Evolutionary conservation across 30 jellyfish, hydroid and myxozoan species (phyloP), one percentile per base, ranked within the genome.

Genomic region (Aurelia sp.): DNA sequence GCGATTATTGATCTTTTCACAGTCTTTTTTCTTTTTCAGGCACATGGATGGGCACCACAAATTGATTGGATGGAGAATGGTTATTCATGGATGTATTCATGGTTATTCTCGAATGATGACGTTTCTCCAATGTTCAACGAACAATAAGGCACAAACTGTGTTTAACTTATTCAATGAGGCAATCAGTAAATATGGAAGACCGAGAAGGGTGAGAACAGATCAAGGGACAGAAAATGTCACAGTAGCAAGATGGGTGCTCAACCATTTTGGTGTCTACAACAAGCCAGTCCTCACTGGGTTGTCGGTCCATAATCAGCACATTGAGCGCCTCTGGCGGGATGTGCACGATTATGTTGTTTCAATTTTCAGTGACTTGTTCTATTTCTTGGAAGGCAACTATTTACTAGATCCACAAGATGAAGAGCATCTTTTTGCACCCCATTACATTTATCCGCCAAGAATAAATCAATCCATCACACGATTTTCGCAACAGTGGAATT

Each of bases 201-300:
- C 78, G 4, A 40, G 18, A 31, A 20, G 67, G 37, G 62, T 78
- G 19, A 23, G 89, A 37, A 55, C 84, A 33, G 89, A 57, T 40
- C 89, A 78, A 13, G 89, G 89, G 19, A 78, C 89, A 17, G 89
- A 78, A 40, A 78, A 57, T 59, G 64, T 78, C 31, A 69, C 59
- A 60, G 85, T 78, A 70, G 83, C 80, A 22, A 23, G 83, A 18
- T 62, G 79, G 81, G 61, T 62, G 89, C 83, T 58, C 64, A 23
- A 30, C 62, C 61, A 78, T 35, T 22, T 55, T 23, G 89, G 83
- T 58, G 65, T 78, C 20, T 47, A 18, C 35, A 60, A 62, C 31
- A 78, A 78, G 18, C 89, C 89, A 11, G 84, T 78, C 79, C 20
- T 78, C 59, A 60, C 84, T 17, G 37, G 89, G 15, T 21, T n/a